Percentiles rank a stretch among this genome's conserved stretches.
Conservation (phyloP, 1,140 invertebrate species). For the Protaetia brevitarsis region DNA sequence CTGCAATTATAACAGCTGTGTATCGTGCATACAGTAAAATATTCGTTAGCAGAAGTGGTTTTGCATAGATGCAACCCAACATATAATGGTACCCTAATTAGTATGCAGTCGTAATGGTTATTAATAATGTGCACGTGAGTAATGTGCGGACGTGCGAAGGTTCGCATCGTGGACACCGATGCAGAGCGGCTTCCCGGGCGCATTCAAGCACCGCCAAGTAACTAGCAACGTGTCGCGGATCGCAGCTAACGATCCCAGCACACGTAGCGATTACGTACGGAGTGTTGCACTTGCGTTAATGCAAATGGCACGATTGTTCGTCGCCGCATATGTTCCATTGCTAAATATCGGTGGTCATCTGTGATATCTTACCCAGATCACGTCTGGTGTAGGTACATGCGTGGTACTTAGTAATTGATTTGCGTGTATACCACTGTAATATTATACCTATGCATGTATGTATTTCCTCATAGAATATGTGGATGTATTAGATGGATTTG, state of each 20-base stretch:
- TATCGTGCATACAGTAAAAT: too few species aligned
- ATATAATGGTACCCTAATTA: neutral
- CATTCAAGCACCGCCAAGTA: neutral
- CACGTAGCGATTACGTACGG: neutral
- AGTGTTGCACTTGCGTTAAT: neutral
- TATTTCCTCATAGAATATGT: too few species aligned
- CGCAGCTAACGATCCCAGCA: neutral
- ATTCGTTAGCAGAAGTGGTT: too few species aligned
- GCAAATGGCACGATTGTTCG: neutral
- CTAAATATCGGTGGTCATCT: neutral
- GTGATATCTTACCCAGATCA: neutral
- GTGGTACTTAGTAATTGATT: too few species aligned
- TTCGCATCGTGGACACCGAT: neutral
- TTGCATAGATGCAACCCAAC: neutral
- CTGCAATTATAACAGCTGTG: too few species aligned
- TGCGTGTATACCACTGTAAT: too few species aligned
- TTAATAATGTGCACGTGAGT: conserved; percentile 5
- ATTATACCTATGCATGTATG: too few species aligned
- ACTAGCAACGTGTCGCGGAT: neutral
- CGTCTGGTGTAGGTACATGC: neutral
- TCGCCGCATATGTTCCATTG: neutral
- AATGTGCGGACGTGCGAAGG: conserved; percentile 5
- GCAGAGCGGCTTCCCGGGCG: neutral
- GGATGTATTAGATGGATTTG: too few species aligned
- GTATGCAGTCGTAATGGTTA: neutral